Evolutionary conservation across 2,888 invertebrate genomes (phyloP), one percentile per base, ranked within the genome.

Genomic region (Lepidocyrtoides sp.): DNA sequence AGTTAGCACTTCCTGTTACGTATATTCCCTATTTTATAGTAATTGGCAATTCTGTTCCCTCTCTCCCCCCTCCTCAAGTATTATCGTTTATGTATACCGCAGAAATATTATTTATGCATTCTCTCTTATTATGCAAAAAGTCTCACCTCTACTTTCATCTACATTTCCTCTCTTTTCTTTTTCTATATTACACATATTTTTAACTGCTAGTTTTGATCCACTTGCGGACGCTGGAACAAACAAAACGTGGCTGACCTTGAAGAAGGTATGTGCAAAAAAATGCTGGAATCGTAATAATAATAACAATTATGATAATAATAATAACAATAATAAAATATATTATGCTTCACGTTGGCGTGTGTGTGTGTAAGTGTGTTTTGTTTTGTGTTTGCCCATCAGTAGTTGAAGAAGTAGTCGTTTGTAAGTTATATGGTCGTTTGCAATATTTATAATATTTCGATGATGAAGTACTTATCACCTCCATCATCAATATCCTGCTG

Each of bases 241-340:
- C 3, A 17, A 20, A 4, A 5, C 7, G 20, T 26, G 20, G 60
- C 23, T 63, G 20, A 8, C 0, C 4, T n/a, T 63, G n/a, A n/a
- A 12, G 29, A 63, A 63, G 63, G 10, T 63, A 12, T 29, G n/a
- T 63, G 63, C 63, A 63, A 63, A 63, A 29, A 1, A 29, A 29
- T 63, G 63, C n/a, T 29, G 63, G 63, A 63, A 63, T 63, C 14
- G 29, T 63, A 63, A 29, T 29, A 29, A 29, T 63, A 63, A 57
- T 57, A 57, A 57, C 23, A 51, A 57, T n/a, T 20, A 57, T 57
- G 36, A 36, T 29, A 29, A 63, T 63, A 63, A 57, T 57, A 57
- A 57, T 57, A 51, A 57, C 20, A 57, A 57, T 57, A 63, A 63
- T 63, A 63, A 63, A 69, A 69, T 36, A 69, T 36, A 69, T n/a